phyloP scores from a whole-genome alignment of 2,113 vertebrate species.

The Bufo gargarizans region DNA sequence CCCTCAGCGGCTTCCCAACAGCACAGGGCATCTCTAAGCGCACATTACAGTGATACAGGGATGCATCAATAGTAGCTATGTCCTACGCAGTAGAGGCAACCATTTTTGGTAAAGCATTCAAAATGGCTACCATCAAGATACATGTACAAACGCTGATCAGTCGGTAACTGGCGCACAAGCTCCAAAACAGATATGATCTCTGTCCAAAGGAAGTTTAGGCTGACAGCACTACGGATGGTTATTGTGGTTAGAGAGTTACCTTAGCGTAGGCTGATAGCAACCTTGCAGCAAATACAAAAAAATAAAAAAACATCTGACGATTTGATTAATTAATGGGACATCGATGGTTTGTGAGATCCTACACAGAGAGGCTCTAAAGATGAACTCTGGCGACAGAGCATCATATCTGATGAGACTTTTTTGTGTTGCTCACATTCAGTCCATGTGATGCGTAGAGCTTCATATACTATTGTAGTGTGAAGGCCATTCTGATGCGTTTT shows the following conservation, averaged over 20 bases:
- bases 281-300: not conserved
- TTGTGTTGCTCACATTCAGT: too few species aligned
- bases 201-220: not conserved
- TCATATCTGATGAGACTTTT: not conserved
- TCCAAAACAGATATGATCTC: not conserved
- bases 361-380: not conserved
- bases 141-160: not conserved
- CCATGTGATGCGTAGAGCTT: not conserved
- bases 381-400: not conserved
- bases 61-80: not conserved
- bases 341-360: not conserved
- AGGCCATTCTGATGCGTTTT: too few species aligned
- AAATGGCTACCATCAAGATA: not conserved
- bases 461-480: conserved; percentile 1
- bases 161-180: not conserved
- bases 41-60: not conserved
- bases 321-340: not conserved
- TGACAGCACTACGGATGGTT: not conserved
- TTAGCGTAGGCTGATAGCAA: not conserved
- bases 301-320: not conserved
- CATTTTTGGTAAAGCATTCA: not conserved
- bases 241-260: not conserved
- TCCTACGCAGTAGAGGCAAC: not conserved
- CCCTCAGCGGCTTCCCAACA: not conserved
- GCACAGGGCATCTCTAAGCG: not conserved